Conservation (phyloP, 30 jellyfish, hydroid and myxozoan species). For the Rhopilema esculentum region DNA sequence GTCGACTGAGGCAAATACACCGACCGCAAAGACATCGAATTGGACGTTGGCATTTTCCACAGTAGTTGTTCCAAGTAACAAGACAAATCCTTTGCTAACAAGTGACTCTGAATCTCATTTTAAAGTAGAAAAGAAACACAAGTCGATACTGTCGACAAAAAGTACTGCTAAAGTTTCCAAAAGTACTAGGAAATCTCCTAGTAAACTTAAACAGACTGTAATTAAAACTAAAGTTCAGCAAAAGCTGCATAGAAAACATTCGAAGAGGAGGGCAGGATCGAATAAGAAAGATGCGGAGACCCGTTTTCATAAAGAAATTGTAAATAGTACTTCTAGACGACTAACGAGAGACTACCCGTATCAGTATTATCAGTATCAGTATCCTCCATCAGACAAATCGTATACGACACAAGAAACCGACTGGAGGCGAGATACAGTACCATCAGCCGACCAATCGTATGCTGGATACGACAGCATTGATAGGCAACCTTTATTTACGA, state of each 20-base stretch:
- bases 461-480: slow-evolving; percentile 32
- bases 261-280: slow-evolving; percentile 65
- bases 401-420: slow-evolving; percentile 72
- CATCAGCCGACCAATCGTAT: slow-evolving; percentile 34
- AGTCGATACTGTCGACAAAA: background rate
- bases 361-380: slow-evolving; percentile 61
- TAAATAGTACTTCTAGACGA: slow-evolving; percentile 45
- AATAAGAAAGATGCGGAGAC: slow-evolving; percentile 4
- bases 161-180: slow-evolving; percentile 28
- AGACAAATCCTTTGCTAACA: slow-evolving; percentile 54
- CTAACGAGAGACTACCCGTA: slow-evolving; percentile 75
- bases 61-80: slow-evolving; percentile 38
- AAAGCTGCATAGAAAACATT: slow-evolving; percentile 71
- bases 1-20: slow-evolving; percentile 7
- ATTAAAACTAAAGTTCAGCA: slow-evolving; percentile 4
- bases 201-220: background rate
- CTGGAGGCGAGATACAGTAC: slow-evolving; percentile 66
- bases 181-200: background rate
- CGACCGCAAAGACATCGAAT: slow-evolving; percentile 19
- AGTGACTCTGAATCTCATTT: slow-evolving; percentile 13
- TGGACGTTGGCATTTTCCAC: slow-evolving; percentile 77
- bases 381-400: slow-evolving; percentile 57
- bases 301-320: slow-evolving; percentile 5
- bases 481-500: slow-evolving; percentile 23
- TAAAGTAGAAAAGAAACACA: background rate